Conservation (phyloP, 2,888 invertebrate species). For the Priocnemis perturbator region DNA sequence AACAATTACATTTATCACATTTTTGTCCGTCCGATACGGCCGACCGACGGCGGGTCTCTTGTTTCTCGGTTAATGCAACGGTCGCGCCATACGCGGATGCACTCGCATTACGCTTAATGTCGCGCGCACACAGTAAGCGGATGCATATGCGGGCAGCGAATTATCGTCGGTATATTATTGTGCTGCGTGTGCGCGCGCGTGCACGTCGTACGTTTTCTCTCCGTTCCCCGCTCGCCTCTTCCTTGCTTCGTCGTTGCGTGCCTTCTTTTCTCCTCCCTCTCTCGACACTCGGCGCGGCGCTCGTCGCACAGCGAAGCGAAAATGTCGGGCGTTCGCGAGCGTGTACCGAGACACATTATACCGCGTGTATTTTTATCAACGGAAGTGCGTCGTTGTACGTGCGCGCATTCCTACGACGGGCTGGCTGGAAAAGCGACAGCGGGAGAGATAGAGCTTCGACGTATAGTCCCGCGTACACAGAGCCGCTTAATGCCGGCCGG, state of each 20-base stretch:
- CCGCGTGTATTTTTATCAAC: slow-evolving; percentile 74
- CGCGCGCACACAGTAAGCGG: slow-evolving; percentile 34
- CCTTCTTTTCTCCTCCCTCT: slow-evolving; percentile 9
- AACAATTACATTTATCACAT: too few species aligned
- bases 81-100: slow-evolving; percentile 24
- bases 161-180: slow-evolving; percentile 60
- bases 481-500: slow-evolving; percentile 19
- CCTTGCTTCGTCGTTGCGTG: slow-evolving; percentile 7
- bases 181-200: slow-evolving; percentile 51
- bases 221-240: slow-evolving; percentile 3
- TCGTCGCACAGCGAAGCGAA: slow-evolving; percentile 40
- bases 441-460: slow-evolving; percentile 2
- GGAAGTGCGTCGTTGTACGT: slow-evolving; percentile 74
- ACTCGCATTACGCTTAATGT: slow-evolving; percentile 61
- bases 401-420: slow-evolving; percentile 66
- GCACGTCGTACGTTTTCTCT: not conserved
- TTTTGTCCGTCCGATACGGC: too few species aligned
- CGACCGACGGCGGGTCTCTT: too few species aligned
- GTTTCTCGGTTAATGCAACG: too few species aligned
- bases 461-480: not conserved
- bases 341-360: slow-evolving; percentile 65
- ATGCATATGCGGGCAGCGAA: slow-evolving; percentile 51
- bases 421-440: slow-evolving; percentile 60
- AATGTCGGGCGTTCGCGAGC: slow-evolving; percentile 54
- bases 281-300: slow-evolving; percentile 21